Conservation (phyloP, 2,797 vertebrate genomes). For the Sebastes trivittatus region DNA sequence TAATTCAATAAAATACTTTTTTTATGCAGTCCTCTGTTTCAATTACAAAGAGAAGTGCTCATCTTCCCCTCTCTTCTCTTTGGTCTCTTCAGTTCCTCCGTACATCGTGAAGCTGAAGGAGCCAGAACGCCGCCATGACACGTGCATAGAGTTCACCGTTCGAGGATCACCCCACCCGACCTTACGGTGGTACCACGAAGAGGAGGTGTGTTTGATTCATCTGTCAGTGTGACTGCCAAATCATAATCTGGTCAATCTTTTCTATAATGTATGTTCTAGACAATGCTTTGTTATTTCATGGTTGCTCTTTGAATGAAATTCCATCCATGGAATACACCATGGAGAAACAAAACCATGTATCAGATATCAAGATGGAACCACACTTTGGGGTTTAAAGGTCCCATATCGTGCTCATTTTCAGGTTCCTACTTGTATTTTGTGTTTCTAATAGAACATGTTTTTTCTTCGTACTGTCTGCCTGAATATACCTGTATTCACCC, state of each 20-base stretch:
- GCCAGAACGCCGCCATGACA: conserved; percentile 90
- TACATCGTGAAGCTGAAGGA: conserved; percentile 89
- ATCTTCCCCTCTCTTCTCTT: background rate
- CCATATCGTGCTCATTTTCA: too few species aligned
- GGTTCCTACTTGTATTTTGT: too few species aligned
- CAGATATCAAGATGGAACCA: background rate
- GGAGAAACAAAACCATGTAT: background rate
- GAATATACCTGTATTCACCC: too few species aligned
- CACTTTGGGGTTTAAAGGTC: background rate
- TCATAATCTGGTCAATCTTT: background rate
- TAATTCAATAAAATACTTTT: background rate
- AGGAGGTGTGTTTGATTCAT: conserved; percentile 63
- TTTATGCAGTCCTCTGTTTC: background rate
- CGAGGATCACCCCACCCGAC: conserved; percentile 90
- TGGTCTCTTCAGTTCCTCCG: conserved; percentile 85
- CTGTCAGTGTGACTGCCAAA: background rate
- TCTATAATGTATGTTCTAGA: background rate
- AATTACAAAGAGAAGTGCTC: background rate
- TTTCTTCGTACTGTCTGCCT: too few species aligned
- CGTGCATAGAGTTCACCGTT: conserved; percentile 94
- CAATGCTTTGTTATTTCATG: background rate
- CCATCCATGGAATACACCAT: background rate
- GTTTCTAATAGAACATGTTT: too few species aligned
- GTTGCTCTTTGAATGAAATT: background rate
- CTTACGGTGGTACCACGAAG: conserved; percentile 88